Percentiles rank a stretch among this genome's conserved stretches.
Evolutionary conservation across 2,113 vertebrate species (phyloP).

Genomic region (Zeus faber): DNA sequence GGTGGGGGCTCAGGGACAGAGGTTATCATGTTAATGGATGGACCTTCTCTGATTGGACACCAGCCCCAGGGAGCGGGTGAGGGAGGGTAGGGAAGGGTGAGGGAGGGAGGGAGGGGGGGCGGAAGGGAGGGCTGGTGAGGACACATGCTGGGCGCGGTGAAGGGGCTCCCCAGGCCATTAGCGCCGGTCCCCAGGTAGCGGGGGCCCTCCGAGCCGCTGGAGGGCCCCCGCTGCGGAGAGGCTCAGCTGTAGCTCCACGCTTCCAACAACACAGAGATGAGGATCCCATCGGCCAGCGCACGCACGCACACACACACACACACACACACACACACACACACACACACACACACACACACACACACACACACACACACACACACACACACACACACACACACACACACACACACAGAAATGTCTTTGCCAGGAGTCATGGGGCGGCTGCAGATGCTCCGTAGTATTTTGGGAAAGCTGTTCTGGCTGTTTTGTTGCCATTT

Average conservation of each 20-base stretch:
- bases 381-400: background rate
- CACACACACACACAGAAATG: constrained; percentile 72
- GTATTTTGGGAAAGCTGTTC: constrained; percentile 34
- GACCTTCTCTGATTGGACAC: too few species aligned
- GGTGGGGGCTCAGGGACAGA: too few species aligned
- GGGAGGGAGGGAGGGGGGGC: too few species aligned
- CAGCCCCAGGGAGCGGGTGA: background rate
- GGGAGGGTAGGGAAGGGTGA: too few species aligned
- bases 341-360: constrained; percentile 8
- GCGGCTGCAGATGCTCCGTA: constrained; percentile 53
- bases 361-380: background rate
- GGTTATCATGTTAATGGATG: too few species aligned
- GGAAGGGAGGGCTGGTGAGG: background rate
- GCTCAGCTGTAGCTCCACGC: constrained; percentile 80
- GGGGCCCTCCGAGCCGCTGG: constrained; percentile 74
- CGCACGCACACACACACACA: constrained; percentile 40
- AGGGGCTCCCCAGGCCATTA: constrained; percentile 74
- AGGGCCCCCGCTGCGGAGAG: constrained; percentile 77
- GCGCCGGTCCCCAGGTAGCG: constrained; percentile 75
- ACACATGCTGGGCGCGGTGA: constrained; percentile 4
- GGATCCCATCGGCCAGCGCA: constrained; percentile 74
- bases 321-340: constrained; percentile 25
- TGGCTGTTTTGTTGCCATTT: constrained; percentile 54
- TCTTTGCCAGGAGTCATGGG: constrained; percentile 75
- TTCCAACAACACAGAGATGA: constrained; percentile 83